Base-by-base conservation (phyloP, 2,888 invertebrate genomes). In the Piscicola geometra region DNA sequence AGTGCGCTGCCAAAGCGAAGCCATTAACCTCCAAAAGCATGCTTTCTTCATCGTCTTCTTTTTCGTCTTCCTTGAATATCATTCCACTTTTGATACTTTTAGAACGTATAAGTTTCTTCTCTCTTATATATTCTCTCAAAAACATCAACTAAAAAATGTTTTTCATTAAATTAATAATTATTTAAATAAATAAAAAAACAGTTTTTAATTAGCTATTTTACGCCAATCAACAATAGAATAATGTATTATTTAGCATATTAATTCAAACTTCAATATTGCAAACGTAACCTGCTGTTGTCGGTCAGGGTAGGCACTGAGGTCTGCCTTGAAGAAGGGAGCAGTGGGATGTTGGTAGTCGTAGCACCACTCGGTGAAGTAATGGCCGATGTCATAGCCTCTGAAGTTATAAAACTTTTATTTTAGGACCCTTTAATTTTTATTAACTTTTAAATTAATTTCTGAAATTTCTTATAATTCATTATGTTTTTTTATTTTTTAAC, bases 1-100 rank as follows among this genome's bases (percentile, higher is more conserved):
- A 89, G 85, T 98, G 94, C 69, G 93, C 92, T 35, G 91, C 92
- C 78, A 96, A 87, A 0, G 91, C 90, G 84, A 94, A 97, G 0
- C 91, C 88, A 77, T 90, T 89, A 47, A 94, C 90, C 86, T 98
- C 97, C 35, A 87, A 83, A 76, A 92, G 86, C 1, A 93, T 74
- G 5, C 81, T 81, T 9, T 80, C 81, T 56, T 83, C 82, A 1
- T 76, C 79, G 3, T 81, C 80, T 30, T 30, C n/a, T 41, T 41
- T 15, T 41, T 41, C 41, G 9, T 41, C 41, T 15, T 15, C 41
- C 15, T 9, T 41, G 41, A 9, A 41, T 9, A 41, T 41, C n/a
- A n/a, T n/a, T n/a, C n/a, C n/a, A n/a, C n/a, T n/a, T n/a, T n/a
- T n/a, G n/a, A n/a, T n/a, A n/a, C 47, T 21, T 21, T 25, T 32